phyloP scores from a whole-genome alignment of 1,140 invertebrate species.

The Drosophila melanica region DNA sequence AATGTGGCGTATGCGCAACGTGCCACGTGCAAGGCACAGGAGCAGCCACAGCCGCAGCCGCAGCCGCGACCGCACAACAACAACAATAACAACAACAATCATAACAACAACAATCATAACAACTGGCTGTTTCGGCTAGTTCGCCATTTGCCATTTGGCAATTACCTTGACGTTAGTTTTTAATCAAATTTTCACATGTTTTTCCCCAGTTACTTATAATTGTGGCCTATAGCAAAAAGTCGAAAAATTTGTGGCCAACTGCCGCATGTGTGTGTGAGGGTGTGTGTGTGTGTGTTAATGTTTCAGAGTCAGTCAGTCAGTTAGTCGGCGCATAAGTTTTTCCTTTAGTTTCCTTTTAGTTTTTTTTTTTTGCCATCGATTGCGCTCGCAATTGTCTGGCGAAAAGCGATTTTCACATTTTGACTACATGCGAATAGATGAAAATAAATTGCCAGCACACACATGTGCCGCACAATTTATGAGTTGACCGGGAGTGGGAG shows the following conservation, averaged over 20 bases:
- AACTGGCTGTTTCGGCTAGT: not conserved
- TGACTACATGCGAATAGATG: conserved; percentile 57
- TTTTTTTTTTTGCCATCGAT: conserved; percentile 55
- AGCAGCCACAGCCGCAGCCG: not conserved
- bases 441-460: conserved; percentile 78
- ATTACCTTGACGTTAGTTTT: conserved; percentile 75
- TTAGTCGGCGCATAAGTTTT: conserved; percentile 33
- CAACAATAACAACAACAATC: not conserved
- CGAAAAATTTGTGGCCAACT: conserved; percentile 3
- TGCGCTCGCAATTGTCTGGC: conserved; percentile 65
- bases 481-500: conserved; percentile 17
- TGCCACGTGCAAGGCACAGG: conserved; percentile 1
- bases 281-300: conserved; percentile 1
- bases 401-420: conserved; percentile 58
- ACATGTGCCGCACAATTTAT: conserved; percentile 73
- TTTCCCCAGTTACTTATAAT: conserved; percentile 41
- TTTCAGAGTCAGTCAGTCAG: conserved; percentile 34
- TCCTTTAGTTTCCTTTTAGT: conserved; percentile 9
- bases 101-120: not conserved
- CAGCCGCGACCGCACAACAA: not conserved
- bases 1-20: conserved; percentile 42
- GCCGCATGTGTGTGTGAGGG: conserved; percentile 11
- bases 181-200: conserved; percentile 75
- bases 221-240: conserved; percentile 23
- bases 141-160: conserved; percentile 51